A percentile compares a stretch with the other conserved stretches of the same genome.
These are phyloP conservation scores for Drosophila anomalata DNA, from an alignment of 2,888 invertebrate genomes.

Conservation along the genomic window DNA sequence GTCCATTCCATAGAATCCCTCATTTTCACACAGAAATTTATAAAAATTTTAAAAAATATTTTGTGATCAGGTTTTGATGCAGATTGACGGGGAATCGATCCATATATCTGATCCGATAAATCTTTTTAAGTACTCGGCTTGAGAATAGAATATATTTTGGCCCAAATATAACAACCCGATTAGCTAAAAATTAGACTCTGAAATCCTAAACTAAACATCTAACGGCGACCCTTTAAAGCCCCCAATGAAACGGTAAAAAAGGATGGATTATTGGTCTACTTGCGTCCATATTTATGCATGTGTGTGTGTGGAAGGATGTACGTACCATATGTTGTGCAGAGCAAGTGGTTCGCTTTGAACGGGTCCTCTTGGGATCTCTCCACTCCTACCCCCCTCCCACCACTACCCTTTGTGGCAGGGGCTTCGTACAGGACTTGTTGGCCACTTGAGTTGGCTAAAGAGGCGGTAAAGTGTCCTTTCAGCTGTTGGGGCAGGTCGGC, in stretches of 20 bases:
- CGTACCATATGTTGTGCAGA: constrained; percentile 1
- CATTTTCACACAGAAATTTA: too few species aligned
- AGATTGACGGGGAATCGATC: too few species aligned
- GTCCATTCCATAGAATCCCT: too few species aligned
- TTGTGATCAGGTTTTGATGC: too few species aligned
- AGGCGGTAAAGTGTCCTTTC: constrained; percentile 23
- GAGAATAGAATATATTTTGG: background rate
- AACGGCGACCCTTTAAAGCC: background rate
- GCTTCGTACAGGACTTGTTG: background rate
- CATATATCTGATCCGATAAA: background rate
- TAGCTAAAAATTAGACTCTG: background rate
- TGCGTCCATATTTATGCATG: background rate
- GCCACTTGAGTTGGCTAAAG: constrained; percentile 18
- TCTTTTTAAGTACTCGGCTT: background rate
- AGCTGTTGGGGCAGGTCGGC: constrained; percentile 32
- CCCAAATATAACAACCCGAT: background rate
- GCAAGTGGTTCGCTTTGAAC: constrained; percentile 1
- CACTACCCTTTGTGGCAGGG: background rate
- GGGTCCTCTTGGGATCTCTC: background rate
- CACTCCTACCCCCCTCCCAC: background rate
- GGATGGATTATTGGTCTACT: constrained; percentile 1
- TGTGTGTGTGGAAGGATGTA: background rate
- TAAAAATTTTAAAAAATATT: too few species aligned
- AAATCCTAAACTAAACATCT: background rate
- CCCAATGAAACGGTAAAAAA: background rate